Conservation (phyloP, 2,888 invertebrate species). For the Formica aserva region DNA sequence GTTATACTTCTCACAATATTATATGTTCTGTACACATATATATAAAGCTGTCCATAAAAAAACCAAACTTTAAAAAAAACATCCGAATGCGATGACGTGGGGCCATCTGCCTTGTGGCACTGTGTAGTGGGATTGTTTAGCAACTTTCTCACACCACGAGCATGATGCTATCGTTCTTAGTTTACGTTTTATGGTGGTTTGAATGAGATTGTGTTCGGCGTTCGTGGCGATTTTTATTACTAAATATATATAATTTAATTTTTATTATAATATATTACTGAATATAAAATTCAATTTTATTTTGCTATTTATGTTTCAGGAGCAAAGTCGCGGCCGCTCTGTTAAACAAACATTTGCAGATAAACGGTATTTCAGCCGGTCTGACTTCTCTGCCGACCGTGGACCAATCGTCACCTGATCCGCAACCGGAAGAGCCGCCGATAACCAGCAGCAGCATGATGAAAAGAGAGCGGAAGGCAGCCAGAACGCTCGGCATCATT, state of each 20-base stretch:
- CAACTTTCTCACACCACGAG: no score
- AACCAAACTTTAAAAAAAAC: no score
- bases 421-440: constrained; percentile 87
- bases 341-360: constrained; percentile 95
- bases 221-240: neutral
- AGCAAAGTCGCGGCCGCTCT: constrained; percentile 95
- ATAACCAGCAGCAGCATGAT: constrained; percentile 93
- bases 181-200: no score
- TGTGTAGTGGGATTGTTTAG: no score
- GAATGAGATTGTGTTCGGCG: no score
- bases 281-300: neutral
- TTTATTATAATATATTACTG: neutral
- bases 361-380: constrained; percentile 93
- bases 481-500: constrained; percentile 97
- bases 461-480: constrained; percentile 95
- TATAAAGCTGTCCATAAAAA: neutral
- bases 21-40: neutral
- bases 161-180: no score
- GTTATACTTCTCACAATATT: neutral
- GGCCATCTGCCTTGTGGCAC: no score
- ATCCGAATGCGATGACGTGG: no score
- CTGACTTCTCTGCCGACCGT: constrained; percentile 86
- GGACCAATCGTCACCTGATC: constrained; percentile 81
- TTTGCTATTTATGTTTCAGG: constrained; percentile 86
- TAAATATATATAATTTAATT: neutral